Evolutionary conservation across 1,140 invertebrate genomes (phyloP).

Genomic region (Panonychus citri): DNA sequence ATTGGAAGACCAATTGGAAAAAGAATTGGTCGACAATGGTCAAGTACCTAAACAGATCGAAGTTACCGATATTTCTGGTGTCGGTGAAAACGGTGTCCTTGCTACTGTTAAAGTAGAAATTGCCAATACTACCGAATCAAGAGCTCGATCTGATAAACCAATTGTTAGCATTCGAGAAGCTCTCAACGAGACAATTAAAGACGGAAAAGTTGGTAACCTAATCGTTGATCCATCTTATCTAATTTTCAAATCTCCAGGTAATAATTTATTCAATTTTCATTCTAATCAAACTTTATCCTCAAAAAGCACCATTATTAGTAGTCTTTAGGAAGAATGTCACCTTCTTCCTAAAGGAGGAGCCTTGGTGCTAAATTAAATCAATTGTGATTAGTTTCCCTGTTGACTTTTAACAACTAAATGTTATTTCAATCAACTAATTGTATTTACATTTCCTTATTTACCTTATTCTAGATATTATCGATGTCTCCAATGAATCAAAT

Average conservation of each 20-base stretch:
- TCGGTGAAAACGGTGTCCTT: background rate
- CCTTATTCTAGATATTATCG: background rate
- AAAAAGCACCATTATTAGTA: background rate
- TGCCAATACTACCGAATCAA: background rate
- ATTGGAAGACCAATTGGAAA: slow-evolving; percentile 24
- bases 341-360: background rate
- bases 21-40: slow-evolving; percentile 53
- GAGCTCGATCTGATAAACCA: background rate
- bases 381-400: background rate
- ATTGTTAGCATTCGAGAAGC: background rate
- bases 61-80: background rate
- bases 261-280: background rate
- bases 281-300: background rate
- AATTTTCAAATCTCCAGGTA: slow-evolving; percentile 9
- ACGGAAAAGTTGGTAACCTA: slow-evolving; percentile 45
- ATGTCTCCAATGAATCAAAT: background rate
- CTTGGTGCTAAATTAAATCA: background rate
- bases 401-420: background rate
- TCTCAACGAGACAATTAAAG: slow-evolving; percentile 39
- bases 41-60: background rate
- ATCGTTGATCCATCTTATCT: slow-evolving; percentile 36
- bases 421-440: background rate
- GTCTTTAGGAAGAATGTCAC: background rate
- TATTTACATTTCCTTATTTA: background rate
- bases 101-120: background rate